Evolutionary conservation across 2,113 vertebrate species (phyloP).

Genomic region (Saguinus imperator): DNA sequence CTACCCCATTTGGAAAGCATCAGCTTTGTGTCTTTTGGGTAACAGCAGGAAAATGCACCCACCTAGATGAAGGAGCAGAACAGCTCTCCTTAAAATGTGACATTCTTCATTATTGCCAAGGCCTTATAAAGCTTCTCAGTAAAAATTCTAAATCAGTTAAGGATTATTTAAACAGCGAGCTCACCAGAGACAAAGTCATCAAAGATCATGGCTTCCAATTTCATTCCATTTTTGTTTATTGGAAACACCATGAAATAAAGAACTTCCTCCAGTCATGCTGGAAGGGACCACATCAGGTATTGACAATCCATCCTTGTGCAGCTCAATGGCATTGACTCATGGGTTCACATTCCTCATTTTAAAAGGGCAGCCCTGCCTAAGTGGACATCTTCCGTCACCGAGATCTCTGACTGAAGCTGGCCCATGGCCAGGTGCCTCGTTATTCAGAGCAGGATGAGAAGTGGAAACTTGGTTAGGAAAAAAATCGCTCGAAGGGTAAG

Average conservation of each 20-base stretch:
- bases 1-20: not conserved
- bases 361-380: not conserved
- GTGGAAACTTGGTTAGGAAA: not conserved
- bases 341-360: not conserved
- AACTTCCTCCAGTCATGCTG: not conserved
- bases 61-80: not conserved
- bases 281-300: not conserved
- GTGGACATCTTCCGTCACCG: not conserved
- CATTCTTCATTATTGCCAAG: not conserved
- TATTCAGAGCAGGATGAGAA: not conserved
- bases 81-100: not conserved
- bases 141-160: not conserved
- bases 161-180: not conserved
- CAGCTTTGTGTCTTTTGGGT: not conserved
- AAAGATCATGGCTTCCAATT: not conserved
- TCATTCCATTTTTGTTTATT: not conserved
- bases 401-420: not conserved
- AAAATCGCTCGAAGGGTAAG: not conserved
- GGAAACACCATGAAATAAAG: not conserved
- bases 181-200: not conserved
- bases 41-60: not conserved
- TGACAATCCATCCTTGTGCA: not conserved
- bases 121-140: not conserved
- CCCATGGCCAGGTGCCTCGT: not conserved
- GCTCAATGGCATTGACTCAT: not conserved